These are phyloP conservation scores for Plusia festucae DNA, from an alignment of 2,888 invertebrate genomes.

Conservation along the genomic window DNA sequence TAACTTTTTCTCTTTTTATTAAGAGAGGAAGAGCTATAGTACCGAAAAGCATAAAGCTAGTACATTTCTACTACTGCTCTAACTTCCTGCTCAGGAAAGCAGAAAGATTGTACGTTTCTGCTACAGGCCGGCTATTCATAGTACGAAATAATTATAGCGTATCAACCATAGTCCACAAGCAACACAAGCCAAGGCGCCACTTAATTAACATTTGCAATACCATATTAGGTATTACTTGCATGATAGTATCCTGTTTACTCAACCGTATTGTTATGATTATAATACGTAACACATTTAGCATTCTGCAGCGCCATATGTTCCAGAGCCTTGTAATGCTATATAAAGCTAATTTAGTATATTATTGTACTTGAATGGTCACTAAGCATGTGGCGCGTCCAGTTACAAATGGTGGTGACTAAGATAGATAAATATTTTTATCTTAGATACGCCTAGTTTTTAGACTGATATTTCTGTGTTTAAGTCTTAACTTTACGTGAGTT, in stretches of 20 bases:
- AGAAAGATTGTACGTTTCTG: too few species aligned
- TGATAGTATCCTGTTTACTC: constrained; percentile 46
- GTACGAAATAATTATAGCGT: background rate
- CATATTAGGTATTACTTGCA: constrained; percentile 12
- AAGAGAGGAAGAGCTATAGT: too few species aligned
- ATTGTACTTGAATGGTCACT: constrained; percentile 58
- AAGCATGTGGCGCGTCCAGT: constrained; percentile 36
- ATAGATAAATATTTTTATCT: constrained; percentile 29
- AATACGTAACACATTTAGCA: constrained; percentile 41
- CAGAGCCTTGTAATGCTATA: constrained; percentile 63
- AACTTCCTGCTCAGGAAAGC: too few species aligned
- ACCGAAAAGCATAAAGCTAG: background rate
- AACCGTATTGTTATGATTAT: constrained; percentile 53
- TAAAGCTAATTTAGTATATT: constrained; percentile 64
- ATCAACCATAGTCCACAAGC: background rate
- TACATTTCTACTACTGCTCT: too few species aligned
- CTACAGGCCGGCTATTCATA: too few species aligned
- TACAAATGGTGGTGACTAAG: constrained; percentile 49
- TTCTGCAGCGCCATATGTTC: constrained; percentile 62
- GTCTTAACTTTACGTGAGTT: background rate
- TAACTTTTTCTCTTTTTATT: too few species aligned
- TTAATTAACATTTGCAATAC: constrained; percentile 29
- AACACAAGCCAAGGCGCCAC: constrained; percentile 24
- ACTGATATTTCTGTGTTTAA: background rate
- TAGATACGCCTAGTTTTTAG: background rate